Evolutionary conservation across 2,797 vertebrate genomes (phyloP).

Genomic region (Bradypodion pumilum): DNA sequence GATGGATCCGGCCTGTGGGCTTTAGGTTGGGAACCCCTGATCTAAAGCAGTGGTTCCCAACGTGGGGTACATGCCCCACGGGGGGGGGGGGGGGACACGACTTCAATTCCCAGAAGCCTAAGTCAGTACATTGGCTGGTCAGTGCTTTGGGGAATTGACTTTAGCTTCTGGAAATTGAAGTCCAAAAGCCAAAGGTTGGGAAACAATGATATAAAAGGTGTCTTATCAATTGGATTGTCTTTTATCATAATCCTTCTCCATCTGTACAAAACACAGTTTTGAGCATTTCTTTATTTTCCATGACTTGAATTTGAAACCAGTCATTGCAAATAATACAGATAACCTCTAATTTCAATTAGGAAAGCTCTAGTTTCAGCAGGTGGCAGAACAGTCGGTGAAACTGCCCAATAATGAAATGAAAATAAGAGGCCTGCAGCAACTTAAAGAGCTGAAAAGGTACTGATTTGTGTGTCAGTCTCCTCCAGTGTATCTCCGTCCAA

Average conservation of each 20-base stretch:
- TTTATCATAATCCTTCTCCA: background rate
- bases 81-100: too few relatives aligned
- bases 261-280: background rate
- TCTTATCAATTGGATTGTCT: background rate
- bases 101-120: too few relatives aligned
- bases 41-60: too few relatives aligned
- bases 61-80: too few relatives aligned
- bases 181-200: too few relatives aligned
- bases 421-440: background rate
- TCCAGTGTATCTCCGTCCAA: background rate
- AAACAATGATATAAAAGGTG: too few relatives aligned
- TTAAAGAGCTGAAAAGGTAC: background rate
- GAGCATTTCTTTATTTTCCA: background rate
- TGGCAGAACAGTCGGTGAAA: background rate
- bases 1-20: too few relatives aligned
- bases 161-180: too few relatives aligned
- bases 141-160: too few relatives aligned
- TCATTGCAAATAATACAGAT: background rate
- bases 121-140: too few relatives aligned
- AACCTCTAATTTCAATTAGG: background rate
- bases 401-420: slow-evolving; percentile 1
- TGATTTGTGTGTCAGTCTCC: background rate
- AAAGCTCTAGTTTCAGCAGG: background rate
- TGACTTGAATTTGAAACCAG: background rate
- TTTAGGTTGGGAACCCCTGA: too few relatives aligned